Percentiles rank a stretch among this genome's conserved stretches.
Evolutionary conservation across 2,888 invertebrate genomes (phyloP).

Genomic region (Aelia acuminata): DNA sequence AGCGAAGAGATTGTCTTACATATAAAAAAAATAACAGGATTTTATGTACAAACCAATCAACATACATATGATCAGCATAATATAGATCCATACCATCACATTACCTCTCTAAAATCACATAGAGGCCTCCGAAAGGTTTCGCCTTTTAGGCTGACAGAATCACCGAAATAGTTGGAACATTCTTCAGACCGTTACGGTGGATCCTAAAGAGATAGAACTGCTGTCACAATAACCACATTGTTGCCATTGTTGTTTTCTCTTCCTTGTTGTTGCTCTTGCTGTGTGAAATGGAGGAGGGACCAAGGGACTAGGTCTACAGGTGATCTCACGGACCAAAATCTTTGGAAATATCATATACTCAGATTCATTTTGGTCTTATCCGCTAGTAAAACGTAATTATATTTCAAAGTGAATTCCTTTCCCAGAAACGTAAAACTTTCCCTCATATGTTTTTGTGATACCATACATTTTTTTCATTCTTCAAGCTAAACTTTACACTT

Average conservation of each 20-base stretch:
- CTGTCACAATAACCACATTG: slow-evolving; percentile 33
- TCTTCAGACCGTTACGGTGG: not conserved
- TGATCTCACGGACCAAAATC: too few species aligned
- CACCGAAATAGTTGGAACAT: slow-evolving; percentile 7
- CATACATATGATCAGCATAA: not conserved
- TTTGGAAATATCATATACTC: too few species aligned
- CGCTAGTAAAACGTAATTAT: too few species aligned
- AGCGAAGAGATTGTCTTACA: too few species aligned
- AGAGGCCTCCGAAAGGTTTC: not conserved
- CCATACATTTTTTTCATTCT: too few species aligned
- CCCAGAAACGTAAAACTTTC: too few species aligned
- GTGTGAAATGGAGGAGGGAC: not conserved
- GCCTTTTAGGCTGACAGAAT: not conserved
- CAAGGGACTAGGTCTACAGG: not conserved
- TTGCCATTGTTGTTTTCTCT: slow-evolving; percentile 41
- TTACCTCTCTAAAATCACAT: not conserved
- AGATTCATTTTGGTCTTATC: too few species aligned
- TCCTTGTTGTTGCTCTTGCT: not conserved
- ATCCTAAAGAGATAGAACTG: slow-evolving; percentile 1
- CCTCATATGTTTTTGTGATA: too few species aligned
- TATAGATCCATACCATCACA: not conserved
- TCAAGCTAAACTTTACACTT: too few species aligned
- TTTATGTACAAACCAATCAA: too few species aligned
- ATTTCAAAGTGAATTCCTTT: too few species aligned
- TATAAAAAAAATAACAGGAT: too few species aligned